These are phyloP conservation scores for Bruchidius siliquastri DNA, from an alignment of 2,888 invertebrate species.

Conservation along the genomic window DNA sequence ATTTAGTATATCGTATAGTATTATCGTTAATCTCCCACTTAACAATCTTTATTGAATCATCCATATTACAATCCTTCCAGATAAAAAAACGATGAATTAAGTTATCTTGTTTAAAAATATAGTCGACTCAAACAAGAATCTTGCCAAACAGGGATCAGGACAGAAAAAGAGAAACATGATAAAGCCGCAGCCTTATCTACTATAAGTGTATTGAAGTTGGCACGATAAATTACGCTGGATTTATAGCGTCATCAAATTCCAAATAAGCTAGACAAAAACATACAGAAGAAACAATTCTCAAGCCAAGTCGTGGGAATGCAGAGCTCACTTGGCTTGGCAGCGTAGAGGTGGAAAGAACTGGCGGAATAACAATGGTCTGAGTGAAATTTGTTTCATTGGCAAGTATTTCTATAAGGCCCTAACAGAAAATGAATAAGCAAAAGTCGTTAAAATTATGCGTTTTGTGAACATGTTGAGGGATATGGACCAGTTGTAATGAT, in stretches of 20 bases:
- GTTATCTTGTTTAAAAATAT: not conserved
- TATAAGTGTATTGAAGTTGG: not conserved
- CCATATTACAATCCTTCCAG: not conserved
- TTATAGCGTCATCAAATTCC: not conserved
- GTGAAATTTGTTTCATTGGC: not conserved
- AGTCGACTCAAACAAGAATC: not conserved
- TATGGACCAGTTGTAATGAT: no score
- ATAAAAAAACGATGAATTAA: not conserved
- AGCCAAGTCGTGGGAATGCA: not conserved
- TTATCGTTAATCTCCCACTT: not conserved
- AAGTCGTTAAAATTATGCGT: no score
- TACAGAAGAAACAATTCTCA: not conserved
- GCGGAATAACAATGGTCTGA: no score
- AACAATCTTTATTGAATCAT: not conserved
- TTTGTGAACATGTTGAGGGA: no score
- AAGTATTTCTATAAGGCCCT: not conserved
- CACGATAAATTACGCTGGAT: not conserved
- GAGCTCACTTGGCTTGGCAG: not conserved
- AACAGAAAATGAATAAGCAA: no score
- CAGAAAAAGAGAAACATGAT: not conserved
- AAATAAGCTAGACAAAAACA: not conserved
- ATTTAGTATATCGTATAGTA: not conserved
- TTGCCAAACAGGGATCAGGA: not conserved
- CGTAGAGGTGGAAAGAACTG: not conserved
- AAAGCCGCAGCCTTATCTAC: not conserved